phyloP scores from a whole-genome alignment of 1,140 invertebrate genomes.

The Caenorhabditis tropicalis region DNA sequence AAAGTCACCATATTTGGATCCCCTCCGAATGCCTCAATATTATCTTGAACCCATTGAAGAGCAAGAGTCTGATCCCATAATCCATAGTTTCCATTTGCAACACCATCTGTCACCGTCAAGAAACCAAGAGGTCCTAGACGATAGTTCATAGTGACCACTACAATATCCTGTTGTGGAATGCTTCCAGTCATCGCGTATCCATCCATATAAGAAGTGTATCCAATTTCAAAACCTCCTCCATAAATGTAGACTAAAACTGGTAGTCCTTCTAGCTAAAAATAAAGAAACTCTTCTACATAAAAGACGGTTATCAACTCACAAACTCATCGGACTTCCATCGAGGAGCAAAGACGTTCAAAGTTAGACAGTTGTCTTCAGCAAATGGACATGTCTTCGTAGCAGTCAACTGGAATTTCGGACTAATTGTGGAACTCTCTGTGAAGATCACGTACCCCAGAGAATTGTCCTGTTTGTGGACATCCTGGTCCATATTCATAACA shows the following conservation, averaged over 20 bases:
- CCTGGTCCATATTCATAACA: constrained; percentile 15
- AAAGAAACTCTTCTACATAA: neutral
- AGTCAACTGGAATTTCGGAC: neutral
- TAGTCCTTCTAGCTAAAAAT: constrained; percentile 44
- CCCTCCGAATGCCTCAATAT: constrained; percentile 69
- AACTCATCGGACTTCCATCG: neutral
- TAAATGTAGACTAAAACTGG: constrained; percentile 83
- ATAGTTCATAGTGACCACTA: constrained; percentile 80
- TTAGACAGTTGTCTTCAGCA: neutral
- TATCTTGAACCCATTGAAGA: constrained; percentile 74
- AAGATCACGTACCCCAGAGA: neutral
- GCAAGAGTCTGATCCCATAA: constrained; percentile 86
- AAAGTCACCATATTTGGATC: constrained; percentile 75
- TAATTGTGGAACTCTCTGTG: too few relatives aligned
- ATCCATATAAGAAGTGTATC: constrained; percentile 77
- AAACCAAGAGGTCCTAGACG: constrained; percentile 76
- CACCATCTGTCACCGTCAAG: constrained; percentile 59
- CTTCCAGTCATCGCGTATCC: constrained; percentile 79
- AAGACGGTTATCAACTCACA: neutral
- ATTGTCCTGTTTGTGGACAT: constrained; percentile 1
- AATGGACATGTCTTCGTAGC: neutral
- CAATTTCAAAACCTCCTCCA: constrained; percentile 80
- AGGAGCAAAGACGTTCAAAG: neutral
- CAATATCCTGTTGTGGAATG: constrained; percentile 77
- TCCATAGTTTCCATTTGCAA: constrained; percentile 73